Base-by-base conservation (phyloP, 2,888 invertebrate species). In the Gibbula magus region DNA sequence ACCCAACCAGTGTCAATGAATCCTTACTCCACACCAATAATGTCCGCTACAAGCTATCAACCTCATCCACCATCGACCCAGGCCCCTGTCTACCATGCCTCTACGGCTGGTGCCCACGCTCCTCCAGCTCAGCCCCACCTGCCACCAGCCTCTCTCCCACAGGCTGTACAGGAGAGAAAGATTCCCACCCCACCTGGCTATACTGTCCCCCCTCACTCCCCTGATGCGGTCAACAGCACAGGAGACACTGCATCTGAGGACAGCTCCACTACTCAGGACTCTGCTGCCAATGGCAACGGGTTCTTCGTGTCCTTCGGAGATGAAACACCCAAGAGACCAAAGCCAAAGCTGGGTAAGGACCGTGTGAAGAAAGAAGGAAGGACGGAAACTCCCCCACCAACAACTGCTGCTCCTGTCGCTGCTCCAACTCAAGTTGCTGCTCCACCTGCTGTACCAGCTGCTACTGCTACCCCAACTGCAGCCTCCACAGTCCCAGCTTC, bases 301-400 rank as follows among this genome's bases (percentile, higher is more conserved):
- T 98, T 98, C 94, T 98, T 98, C 93, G 97, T 98, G 91, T 96
- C 97, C 76, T 97, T 98, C 92, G 97, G 97, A 91, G 96, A 96
- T 92, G 96, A 96, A 80, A 95, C 91, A 20, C 92, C 91, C 0
- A 90, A 96, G 51, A 82, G 97, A 89, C 97, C 97, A 20, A 98
- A 98, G 93, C 98, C 87, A 67, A 77, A 78, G 52, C 73, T 80
- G 8, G 76, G 80, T 20, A 79, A 78, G 53, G 80, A 76, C 35
- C 67, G 75, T 51, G 61, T 45, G 45, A 75, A 79, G 51, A 75
- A 79, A 20, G 66, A 56, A 61, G 53, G 52, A 20, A 75, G 18
- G n/a, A 13, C 75, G 0, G 52, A 75, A 22, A 29, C 75, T 45
- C 22, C 73, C 18, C 20, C 45, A n/a, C 39, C 56, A 3, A 16